A percentile compares a stretch with the other conserved stretches of the same genome.
Conservation (phyloP, 2,113 vertebrate genomes). For the Pungitius pungitius region DNA sequence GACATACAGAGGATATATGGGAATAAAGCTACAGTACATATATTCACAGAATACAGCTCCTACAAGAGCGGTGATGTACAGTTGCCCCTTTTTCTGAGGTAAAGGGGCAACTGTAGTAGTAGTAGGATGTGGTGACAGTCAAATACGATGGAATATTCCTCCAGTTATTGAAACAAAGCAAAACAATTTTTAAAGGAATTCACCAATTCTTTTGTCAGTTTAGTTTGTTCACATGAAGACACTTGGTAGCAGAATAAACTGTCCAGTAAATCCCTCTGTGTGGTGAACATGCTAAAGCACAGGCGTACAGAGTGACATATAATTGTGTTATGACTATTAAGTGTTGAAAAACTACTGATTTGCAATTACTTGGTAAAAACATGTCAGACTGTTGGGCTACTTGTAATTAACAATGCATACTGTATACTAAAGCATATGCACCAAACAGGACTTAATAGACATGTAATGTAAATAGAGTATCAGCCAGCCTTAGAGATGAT, state of each 20-base stretch:
- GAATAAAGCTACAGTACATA: constrained; percentile 35
- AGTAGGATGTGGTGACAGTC: constrained; percentile 51
- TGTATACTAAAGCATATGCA: not conserved
- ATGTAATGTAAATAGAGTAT: constrained; percentile 1
- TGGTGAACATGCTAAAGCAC: not conserved
- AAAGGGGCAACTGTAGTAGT: no score
- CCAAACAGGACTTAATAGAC: constrained; percentile 1
- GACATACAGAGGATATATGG: constrained; percentile 8
- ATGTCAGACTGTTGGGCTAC: not conserved
- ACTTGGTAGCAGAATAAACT: constrained; percentile 3
- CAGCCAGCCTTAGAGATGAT: not conserved
- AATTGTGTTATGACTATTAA: not conserved
- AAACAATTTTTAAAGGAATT: not conserved
- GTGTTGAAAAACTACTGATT: not conserved
- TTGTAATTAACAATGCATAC: not conserved
- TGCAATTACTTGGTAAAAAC: not conserved
- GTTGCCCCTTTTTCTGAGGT: constrained; percentile 54
- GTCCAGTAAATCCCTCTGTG: not conserved
- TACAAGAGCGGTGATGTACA: constrained; percentile 12
- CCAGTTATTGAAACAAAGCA: constrained; percentile 26
- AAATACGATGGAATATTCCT: constrained; percentile 30
- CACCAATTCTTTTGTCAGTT: not conserved
- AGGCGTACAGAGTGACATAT: not conserved
- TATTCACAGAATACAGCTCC: constrained; percentile 44
- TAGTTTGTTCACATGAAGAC: not conserved